phyloP scores from a whole-genome alignment of 2,113 vertebrate species.

The Cnemophilus loriae region DNA sequence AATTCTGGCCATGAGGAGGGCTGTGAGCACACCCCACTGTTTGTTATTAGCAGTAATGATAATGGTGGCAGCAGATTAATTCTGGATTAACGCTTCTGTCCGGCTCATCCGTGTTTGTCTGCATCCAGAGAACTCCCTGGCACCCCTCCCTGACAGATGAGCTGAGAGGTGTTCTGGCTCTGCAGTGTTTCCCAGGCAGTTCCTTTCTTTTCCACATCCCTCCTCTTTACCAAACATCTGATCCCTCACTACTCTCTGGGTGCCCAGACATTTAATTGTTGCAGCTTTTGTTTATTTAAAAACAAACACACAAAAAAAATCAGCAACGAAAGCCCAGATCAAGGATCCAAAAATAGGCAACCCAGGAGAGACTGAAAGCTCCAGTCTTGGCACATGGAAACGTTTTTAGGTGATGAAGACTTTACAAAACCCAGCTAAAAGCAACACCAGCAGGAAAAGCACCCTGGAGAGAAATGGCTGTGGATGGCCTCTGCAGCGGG shows the following conservation, averaged over 20 bases:
- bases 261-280: not conserved
- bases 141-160: not conserved
- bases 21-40: not conserved
- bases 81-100: not conserved
- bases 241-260: not conserved
- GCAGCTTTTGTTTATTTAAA: slow-evolving; percentile 22
- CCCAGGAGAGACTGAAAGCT: not conserved
- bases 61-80: not conserved
- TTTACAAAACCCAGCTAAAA: not conserved
- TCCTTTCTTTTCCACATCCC: not conserved
- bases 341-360: slow-evolving; percentile 17
- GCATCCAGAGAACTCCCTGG: not conserved
- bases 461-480: not conserved
- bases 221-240: not conserved
- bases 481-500: not conserved
- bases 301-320: not conserved
- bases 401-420: not conserved
- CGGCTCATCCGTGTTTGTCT: not conserved
- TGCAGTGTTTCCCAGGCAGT: not conserved
- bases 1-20: not conserved
- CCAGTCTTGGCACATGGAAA: not conserved
- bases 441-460: not conserved
- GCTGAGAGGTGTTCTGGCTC: not conserved
- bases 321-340: not conserved
- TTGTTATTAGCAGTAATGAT: not conserved